Conservation (phyloP, 1,140 invertebrate genomes). For the Nixonia krombeini region DNA sequence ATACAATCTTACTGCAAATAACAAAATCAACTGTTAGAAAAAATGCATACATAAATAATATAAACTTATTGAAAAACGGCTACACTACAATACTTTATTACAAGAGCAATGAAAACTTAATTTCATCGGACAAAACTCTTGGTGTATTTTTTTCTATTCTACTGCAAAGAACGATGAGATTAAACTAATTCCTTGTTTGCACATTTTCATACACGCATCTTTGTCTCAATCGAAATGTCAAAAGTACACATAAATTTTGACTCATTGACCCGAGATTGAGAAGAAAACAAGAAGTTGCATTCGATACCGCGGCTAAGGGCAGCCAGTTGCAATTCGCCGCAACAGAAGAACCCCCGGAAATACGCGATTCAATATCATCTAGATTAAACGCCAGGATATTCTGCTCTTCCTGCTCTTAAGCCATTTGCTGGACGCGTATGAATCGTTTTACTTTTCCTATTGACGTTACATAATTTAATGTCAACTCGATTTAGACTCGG, state of each 20-base stretch:
- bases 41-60: no score
- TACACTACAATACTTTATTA: no score
- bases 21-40: no score
- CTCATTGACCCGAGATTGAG: conserved; percentile 1
- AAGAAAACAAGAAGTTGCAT: conserved; percentile 2
- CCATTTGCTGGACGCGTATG: conserved; percentile 19
- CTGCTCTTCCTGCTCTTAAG: neutral
- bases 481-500: conserved; percentile 50
- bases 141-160: neutral
- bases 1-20: no score
- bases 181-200: no score
- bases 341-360: no score
- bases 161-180: no score
- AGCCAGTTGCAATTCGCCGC: neutral
- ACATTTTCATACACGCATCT: neutral
- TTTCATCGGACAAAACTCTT: no score
- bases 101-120: no score
- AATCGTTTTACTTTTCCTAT: conserved; percentile 47
- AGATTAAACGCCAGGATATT: neutral
- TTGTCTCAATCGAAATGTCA: neutral
- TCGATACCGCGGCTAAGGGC: neutral
- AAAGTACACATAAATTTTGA: neutral
- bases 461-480: conserved; percentile 51
- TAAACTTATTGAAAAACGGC: no score
- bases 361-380: neutral